phyloP scores from a whole-genome alignment of 2,888 invertebrate genomes.

The Congeria kusceri region DNA sequence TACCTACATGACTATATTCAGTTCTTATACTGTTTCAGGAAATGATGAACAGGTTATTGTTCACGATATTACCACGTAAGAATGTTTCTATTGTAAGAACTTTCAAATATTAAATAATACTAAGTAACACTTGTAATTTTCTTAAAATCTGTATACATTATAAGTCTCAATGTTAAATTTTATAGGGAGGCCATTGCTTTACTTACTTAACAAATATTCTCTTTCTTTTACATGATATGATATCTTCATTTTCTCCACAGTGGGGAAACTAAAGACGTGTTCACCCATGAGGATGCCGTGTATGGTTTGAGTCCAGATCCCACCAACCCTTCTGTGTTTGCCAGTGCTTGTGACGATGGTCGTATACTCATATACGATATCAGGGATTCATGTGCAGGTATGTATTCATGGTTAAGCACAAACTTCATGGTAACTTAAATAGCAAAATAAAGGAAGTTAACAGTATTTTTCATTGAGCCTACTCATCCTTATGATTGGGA shows the following conservation, averaged over 20 bases:
- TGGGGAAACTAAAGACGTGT: conserved; percentile 87
- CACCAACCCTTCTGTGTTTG: conserved; percentile 92
- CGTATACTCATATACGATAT: conserved; percentile 94
- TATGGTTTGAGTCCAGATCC: conserved; percentile 96
- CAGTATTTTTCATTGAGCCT: too few species aligned
- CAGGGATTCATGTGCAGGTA: conserved; percentile 87
- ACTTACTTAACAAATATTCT: not conserved
- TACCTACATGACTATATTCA: too few species aligned
- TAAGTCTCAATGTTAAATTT: too few species aligned
- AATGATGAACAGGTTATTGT: conserved; percentile 97
- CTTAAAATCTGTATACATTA: too few species aligned
- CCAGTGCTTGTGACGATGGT: conserved; percentile 97
- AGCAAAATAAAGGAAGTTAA: too few species aligned
- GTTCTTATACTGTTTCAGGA: conserved; percentile 84
- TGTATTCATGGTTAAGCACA: too few species aligned
- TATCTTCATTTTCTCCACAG: conserved; percentile 58
- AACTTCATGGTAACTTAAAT: too few species aligned
- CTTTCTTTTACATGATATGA: too few species aligned
- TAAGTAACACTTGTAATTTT: too few species aligned
- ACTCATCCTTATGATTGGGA: too few species aligned
- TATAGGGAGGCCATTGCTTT: not conserved
- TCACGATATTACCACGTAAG: conserved; percentile 93
- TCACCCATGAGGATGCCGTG: conserved; percentile 94
- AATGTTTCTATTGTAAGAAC: too few species aligned
- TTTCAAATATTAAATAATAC: too few species aligned